A percentile compares a stretch with the other conserved stretches of the same genome.
Evolutionary conservation across 53 echinoderm and acorn worm species (phyloP).

Genomic region (Zoroaster sp.): DNA sequence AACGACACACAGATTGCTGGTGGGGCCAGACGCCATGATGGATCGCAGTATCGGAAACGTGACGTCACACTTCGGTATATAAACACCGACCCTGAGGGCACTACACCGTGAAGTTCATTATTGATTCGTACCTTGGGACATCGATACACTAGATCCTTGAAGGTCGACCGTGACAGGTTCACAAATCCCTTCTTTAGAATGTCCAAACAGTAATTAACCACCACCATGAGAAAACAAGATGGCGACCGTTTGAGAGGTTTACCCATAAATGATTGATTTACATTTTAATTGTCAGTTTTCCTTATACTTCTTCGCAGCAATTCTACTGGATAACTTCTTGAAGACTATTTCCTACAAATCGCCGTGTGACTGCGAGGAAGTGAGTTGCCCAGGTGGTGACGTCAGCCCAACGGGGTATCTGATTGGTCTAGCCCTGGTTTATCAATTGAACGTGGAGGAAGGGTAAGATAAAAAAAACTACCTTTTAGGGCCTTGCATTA

Average conservation of each 20-base stretch:
- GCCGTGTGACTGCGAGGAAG: constrained; percentile 47
- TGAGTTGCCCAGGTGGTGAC: constrained; percentile 1
- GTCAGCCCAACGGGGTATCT: constrained; percentile 39
- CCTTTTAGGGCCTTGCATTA: no score
- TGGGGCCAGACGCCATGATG: no score
- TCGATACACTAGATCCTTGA: no score
- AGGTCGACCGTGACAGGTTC: no score
- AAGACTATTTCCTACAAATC: neutral
- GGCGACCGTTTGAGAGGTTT: neutral
- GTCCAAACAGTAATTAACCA: no score
- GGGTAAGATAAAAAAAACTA: constrained; percentile 23
- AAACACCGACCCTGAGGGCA: no score
- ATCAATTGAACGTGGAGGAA: constrained; percentile 19
- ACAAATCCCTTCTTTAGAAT: no score
- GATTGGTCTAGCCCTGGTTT: constrained; percentile 45
- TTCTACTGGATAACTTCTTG: constrained; percentile 1
- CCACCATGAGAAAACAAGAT: neutral
- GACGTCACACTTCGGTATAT: no score
- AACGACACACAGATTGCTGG: no score
- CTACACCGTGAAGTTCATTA: no score
- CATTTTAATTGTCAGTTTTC: neutral
- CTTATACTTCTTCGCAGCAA: neutral
- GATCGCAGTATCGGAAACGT: no score
- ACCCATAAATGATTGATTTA: neutral
- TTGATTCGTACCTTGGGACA: no score